A percentile compares a stretch with the other conserved stretches of the same genome.
Evolutionary conservation across 2,797 vertebrate genomes (phyloP).

Genomic region (Syndactyla subalaris): DNA sequence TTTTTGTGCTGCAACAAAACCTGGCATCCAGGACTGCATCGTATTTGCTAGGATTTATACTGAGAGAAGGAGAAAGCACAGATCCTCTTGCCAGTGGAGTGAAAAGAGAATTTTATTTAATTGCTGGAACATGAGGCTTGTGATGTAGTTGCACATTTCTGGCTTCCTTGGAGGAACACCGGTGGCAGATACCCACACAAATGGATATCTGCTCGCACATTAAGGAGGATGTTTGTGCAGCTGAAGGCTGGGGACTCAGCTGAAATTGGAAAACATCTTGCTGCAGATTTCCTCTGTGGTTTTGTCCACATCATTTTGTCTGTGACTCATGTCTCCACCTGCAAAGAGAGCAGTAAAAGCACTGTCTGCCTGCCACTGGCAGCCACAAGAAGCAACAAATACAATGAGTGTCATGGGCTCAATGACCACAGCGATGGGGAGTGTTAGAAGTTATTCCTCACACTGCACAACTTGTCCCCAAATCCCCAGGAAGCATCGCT

Average conservation of each 20-base stretch:
- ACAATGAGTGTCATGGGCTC: background rate
- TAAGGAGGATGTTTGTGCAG: background rate
- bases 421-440: accelerated
- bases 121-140: background rate
- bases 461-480: background rate
- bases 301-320: background rate
- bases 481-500: background rate
- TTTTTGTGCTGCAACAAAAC: conserved; percentile 17
- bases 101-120: background rate
- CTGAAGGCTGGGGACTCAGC: background rate
- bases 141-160: background rate
- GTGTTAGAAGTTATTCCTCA: background rate
- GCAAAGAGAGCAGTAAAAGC: background rate
- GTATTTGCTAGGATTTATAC: background rate
- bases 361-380: background rate
- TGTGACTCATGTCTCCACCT: background rate
- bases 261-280: background rate
- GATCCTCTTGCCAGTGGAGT: background rate
- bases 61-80: background rate
- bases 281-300: background rate
- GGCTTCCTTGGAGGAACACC: background rate
- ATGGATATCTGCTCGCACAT: accelerated
- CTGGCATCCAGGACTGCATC: background rate
- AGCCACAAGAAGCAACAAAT: background rate
- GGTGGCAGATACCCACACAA: background rate